Conservation (phyloP, 2,113 vertebrate genomes). For the Heterocephalus glaber region DNA sequence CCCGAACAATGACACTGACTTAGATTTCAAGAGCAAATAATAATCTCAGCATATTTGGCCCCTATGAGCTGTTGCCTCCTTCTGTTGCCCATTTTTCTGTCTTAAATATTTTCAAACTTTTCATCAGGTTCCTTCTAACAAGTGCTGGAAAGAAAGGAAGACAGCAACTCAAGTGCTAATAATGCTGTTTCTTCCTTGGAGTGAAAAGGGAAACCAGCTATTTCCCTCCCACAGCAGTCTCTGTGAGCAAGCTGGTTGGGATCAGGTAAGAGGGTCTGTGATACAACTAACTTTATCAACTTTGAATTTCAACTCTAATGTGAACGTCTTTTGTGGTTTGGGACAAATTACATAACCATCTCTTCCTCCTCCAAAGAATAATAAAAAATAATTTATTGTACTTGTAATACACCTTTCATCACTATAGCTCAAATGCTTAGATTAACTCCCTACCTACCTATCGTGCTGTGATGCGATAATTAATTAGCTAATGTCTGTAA, state of each 20-base stretch:
- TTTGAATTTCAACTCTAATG: neutral
- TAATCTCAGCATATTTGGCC: neutral
- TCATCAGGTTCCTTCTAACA: conserved; percentile 10
- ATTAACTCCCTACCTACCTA: conserved; percentile 64
- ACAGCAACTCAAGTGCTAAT: neutral
- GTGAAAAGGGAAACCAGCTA: neutral
- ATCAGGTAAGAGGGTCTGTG: neutral
- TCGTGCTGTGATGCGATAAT: conserved; percentile 56
- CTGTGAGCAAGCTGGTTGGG: neutral
- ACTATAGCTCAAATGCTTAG: conserved; percentile 65
- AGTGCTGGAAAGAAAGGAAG: conserved; percentile 17
- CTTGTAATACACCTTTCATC: conserved; percentile 58
- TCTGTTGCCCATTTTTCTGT: neutral
- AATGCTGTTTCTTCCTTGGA: neutral
- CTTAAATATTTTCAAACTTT: conserved; percentile 52
- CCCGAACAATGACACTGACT: neutral
- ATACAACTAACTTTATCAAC: neutral
- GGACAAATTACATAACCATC: conserved; percentile 50
- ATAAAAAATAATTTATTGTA: conserved; percentile 71
- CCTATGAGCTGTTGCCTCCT: neutral
- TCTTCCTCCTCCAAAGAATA: conserved; percentile 66
- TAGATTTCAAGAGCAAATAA: conserved; percentile 46
- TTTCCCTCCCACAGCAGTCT: neutral
- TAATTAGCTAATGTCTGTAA: conserved; percentile 73
- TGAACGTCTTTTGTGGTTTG: conserved; percentile 18